Evolutionary conservation across 2,113 vertebrate species (phyloP).

Genomic region (Girardinichthys multiradiatus): DNA sequence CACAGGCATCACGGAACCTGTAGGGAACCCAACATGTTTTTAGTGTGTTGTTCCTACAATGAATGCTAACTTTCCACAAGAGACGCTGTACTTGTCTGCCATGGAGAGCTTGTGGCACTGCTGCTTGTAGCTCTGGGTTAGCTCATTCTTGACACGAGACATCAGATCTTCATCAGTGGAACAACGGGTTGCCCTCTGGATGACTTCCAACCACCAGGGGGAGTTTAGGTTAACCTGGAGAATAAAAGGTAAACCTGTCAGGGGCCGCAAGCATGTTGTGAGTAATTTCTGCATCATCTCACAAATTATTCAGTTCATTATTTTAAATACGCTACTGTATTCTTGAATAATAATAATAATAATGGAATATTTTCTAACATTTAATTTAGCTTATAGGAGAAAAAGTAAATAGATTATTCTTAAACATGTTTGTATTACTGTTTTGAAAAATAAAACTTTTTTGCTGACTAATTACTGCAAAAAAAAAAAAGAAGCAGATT

Average conservation of each 20-base stretch:
- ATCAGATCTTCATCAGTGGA: constrained; percentile 91
- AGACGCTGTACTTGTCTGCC: constrained; percentile 89
- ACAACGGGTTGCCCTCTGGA: constrained; percentile 87
- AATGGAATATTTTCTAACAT: too few species aligned
- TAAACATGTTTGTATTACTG: too few species aligned
- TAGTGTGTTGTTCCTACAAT: background rate
- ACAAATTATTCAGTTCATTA: too few species aligned
- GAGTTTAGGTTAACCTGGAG: constrained; percentile 80
- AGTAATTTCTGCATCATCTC: background rate
- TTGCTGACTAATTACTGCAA: too few species aligned
- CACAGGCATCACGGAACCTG: constrained; percentile 92
- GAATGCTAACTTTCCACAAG: background rate
- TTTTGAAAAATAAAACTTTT: too few species aligned
- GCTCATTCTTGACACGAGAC: constrained; percentile 92
- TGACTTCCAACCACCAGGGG: constrained; percentile 96
- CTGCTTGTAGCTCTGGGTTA: constrained; percentile 93
- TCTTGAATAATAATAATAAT: too few species aligned
- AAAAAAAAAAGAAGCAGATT: too few species aligned
- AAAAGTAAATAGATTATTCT: too few species aligned
- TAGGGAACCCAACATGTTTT: background rate
- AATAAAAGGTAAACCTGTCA: background rate
- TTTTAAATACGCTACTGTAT: too few species aligned
- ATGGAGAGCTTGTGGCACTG: constrained; percentile 90
- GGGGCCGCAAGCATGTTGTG: background rate
- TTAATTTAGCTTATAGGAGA: too few species aligned